Evolutionary conservation across 1,140 invertebrate genomes (phyloP), one percentile per base, ranked within the genome.

Genomic region (Habropoda laboriosa): DNA sequence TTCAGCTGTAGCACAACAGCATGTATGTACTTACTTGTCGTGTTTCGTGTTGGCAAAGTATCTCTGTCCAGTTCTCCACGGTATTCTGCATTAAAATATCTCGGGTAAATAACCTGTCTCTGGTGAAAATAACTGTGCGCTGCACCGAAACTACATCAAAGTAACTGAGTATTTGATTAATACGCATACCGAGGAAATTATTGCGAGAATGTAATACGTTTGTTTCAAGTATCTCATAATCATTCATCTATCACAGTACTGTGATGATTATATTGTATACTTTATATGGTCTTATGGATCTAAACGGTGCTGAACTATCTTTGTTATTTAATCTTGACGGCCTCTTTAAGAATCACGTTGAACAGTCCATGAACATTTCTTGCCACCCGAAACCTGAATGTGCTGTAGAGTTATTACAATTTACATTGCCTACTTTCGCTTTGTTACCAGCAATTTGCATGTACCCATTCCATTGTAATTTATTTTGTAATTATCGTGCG

Each of bases 121-220:
- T 73, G 71, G 30, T 74, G 58, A 40, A 74, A 74, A 74, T 74
- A 74, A 74, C 71, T 30, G 13, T n/a, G 71, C 58, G 40, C n/a
- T 3, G 27, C 30, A 51, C n/a, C 21, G 58, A 74, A 30, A 27
- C 32, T 0, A 32, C 16, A 38, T 74, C 21, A 38, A 74, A 49
- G 45, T 61, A 38, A 49, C 42, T 10, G 27, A 32, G 13, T 49
- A 24, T 38, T 51, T 57, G 38, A 73, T 51, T 60, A 63, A 74
- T 1, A n/a, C 27, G 10, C 12, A 45, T 2, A 3, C 18, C 21
- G 21, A 2, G 6, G 24, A 12, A 13, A 60, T 35, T 13, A 13
- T 12, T 2, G 2, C 16, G 1, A 3, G n/a, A 8, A 21, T 57
- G 40, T 72, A 58, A 72, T 70, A 53, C 6, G 35, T 24, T 58